Conservation (phyloP, 2,113 vertebrate genomes). For the Oncorhynchus mykiss region DNA sequence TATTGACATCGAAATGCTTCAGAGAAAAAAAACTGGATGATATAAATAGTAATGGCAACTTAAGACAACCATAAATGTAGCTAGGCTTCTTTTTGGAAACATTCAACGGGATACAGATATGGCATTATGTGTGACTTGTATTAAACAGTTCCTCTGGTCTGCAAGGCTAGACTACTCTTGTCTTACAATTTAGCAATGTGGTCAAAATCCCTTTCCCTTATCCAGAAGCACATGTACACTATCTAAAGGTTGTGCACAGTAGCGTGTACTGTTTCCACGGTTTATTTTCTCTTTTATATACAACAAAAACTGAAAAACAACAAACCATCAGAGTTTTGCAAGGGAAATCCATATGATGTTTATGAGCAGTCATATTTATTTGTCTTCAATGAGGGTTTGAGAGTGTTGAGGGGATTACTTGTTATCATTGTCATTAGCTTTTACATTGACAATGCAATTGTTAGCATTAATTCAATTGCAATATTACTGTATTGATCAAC, state of each 20-base stretch:
- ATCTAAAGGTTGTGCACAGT: neutral
- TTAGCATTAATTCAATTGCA: slow-evolving; percentile 31
- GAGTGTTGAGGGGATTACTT: neutral
- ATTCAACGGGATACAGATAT: slow-evolving; percentile 25
- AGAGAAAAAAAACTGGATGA: slow-evolving; percentile 43
- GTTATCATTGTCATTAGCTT: slow-evolving; percentile 18
- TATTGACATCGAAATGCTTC: neutral
- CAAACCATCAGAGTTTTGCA: neutral
- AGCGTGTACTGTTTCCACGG: neutral
- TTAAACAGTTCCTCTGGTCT: neutral
- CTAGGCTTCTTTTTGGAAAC: slow-evolving; percentile 10
- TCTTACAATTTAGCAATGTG: slow-evolving; percentile 24
- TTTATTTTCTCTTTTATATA: slow-evolving; percentile 34
- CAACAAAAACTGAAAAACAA: slow-evolving; percentile 13
- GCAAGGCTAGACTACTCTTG: slow-evolving; percentile 23
- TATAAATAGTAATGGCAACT: slow-evolving; percentile 58
- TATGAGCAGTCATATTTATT: neutral
- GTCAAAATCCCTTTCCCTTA: slow-evolving; percentile 43
- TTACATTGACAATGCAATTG: slow-evolving; percentile 17
- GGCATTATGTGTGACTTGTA: slow-evolving; percentile 13
- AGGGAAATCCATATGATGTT: neutral
- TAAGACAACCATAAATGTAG: neutral
- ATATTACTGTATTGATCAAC: neutral
- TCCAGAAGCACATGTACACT: slow-evolving; percentile 21
- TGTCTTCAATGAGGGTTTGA: slow-evolving; percentile 5